These are phyloP conservation scores for Napeogenes sylphis DNA, from an alignment of 2,888 invertebrate genomes.

Conservation along the genomic window DNA sequence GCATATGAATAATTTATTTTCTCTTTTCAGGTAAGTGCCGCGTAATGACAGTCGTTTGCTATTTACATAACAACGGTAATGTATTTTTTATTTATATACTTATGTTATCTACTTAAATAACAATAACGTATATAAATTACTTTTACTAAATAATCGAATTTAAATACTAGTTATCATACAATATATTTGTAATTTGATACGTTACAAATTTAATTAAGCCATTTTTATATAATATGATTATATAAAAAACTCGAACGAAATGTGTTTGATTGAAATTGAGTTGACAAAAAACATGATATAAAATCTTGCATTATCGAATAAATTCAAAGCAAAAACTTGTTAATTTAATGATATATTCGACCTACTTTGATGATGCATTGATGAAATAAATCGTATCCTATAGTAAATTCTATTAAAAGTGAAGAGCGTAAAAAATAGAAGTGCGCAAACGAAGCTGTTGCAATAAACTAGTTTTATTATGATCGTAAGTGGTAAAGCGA, in stretches of 20 bases:
- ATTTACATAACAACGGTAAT: constrained; percentile 8
- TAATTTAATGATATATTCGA: constrained; percentile 1
- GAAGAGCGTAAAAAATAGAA: constrained; percentile 17
- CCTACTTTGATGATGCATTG: not conserved
- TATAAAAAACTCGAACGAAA: not conserved
- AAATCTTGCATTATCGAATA: not conserved
- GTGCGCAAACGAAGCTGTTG: constrained; percentile 17
- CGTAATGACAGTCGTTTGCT: not conserved
- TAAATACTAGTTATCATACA: too few species aligned
- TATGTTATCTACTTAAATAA: not conserved
- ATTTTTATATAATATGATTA: not conserved
- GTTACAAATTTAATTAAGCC: not conserved
- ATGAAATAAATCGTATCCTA: not conserved
- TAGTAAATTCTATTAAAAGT: constrained; percentile 6
- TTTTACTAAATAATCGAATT: not conserved
- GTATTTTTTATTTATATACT: not conserved
- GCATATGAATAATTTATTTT: constrained; percentile 21
- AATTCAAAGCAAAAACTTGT: not conserved
- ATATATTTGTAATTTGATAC: too few species aligned
- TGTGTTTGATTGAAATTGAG: not conserved
- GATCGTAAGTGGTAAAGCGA: constrained; percentile 35
- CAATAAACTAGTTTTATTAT: constrained; percentile 32
- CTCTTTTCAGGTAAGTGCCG: constrained; percentile 42
- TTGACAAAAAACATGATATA: constrained; percentile 3
- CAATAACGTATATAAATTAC: constrained; percentile 10